Percentiles rank a stretch among this genome's conserved stretches.
Conservation (phyloP, 2,888 invertebrate species). For the Aleiodes alternator region DNA sequence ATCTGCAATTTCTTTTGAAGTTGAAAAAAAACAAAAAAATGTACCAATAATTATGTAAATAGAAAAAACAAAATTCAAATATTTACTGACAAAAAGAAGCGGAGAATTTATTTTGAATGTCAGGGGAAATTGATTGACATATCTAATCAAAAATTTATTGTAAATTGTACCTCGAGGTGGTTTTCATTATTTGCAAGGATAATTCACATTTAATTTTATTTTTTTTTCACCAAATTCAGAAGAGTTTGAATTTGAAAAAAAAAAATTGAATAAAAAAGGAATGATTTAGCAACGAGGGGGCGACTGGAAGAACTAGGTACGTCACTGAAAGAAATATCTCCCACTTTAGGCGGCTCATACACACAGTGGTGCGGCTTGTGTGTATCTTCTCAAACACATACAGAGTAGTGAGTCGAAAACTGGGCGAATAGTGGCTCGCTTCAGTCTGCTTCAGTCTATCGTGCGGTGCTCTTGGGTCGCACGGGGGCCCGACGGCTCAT, state of each 20-base stretch:
- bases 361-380: conserved; percentile 9
- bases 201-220: no score
- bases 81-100: background rate
- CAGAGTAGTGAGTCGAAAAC: conserved; percentile 51
- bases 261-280: background rate
- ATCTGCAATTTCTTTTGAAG: background rate
- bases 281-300: background rate
- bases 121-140: no score
- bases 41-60: background rate
- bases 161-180: no score
- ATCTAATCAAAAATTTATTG: no score
- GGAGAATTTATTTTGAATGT: background rate
- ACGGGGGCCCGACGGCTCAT: conserved; percentile 1
- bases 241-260: background rate
- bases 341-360: conserved; percentile 47
- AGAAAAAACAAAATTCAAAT: background rate
- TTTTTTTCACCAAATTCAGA: no score
- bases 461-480: conserved; percentile 64
- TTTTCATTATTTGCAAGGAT: no score
- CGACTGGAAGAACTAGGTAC: conserved; percentile 3
- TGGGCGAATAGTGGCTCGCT: conserved; percentile 41
- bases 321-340: conserved; percentile 30
- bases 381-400: conserved; percentile 38
- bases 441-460: conserved; percentile 63
- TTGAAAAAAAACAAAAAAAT: background rate